These are phyloP conservation scores for Cybosia mesomella DNA, from an alignment of 2,888 invertebrate species.

Conservation along the genomic window DNA sequence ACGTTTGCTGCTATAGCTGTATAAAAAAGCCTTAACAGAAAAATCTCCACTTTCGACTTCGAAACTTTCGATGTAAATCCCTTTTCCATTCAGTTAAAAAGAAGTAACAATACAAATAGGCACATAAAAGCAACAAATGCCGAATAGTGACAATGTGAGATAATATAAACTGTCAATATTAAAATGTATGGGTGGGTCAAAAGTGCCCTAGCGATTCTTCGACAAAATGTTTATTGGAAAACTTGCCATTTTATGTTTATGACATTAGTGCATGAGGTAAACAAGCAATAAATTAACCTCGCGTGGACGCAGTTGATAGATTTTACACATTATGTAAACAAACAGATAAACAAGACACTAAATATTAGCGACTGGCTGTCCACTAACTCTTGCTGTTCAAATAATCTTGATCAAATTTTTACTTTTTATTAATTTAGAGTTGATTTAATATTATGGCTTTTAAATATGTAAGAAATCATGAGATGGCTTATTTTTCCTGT, in stretches of 20 bases:
- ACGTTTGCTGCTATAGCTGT: background rate
- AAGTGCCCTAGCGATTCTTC: slow-evolving; percentile 36
- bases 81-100: background rate
- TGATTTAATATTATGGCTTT: background rate
- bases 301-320: slow-evolving; percentile 56
- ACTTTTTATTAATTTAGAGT: background rate
- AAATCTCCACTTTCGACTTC: too few relatives aligned
- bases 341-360: slow-evolving; percentile 49
- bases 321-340: slow-evolving; percentile 61
- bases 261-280: slow-evolving; percentile 62
- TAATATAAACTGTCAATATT: slow-evolving; percentile 46
- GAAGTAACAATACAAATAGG: slow-evolving; percentile 7
- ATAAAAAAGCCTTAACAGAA: background rate
- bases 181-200: slow-evolving; percentile 41
- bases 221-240: slow-evolving; percentile 45
- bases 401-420: background rate
- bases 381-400: background rate
- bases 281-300: slow-evolving; percentile 74
- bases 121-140: slow-evolving; percentile 16
- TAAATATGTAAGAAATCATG: background rate
- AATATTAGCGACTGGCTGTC: slow-evolving; percentile 8
- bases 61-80: background rate
- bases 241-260: slow-evolving; percentile 57
- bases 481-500: background rate
- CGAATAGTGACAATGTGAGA: slow-evolving; percentile 23